Conservation (phyloP, 2,797 vertebrate genomes). For the Clarias platycephalus region DNA sequence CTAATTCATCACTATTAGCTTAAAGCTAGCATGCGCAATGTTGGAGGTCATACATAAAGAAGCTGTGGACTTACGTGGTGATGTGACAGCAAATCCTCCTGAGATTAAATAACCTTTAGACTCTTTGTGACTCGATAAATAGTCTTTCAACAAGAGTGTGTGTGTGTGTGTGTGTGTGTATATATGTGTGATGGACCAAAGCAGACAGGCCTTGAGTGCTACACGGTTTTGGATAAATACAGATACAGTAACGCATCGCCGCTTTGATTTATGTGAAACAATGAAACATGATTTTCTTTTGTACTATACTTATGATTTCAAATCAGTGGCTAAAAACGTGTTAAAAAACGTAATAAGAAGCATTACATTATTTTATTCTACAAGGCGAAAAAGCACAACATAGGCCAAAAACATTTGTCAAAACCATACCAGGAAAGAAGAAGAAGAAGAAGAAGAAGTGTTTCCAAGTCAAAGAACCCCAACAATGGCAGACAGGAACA, state of each 20-base stretch:
- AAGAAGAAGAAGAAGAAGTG: background rate
- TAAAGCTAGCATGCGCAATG: constrained; percentile 25
- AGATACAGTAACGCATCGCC: background rate
- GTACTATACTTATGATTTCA: background rate
- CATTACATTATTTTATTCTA: background rate
- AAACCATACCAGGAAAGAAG: background rate
- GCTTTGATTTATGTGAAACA: constrained; percentile 5
- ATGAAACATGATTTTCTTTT: background rate
- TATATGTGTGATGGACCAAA: background rate
- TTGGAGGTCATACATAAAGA: constrained; percentile 32
- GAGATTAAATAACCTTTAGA: constrained; percentile 39
- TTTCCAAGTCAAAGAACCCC: constrained; percentile 9
- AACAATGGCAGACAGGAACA: constrained; percentile 18
- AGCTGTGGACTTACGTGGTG: constrained; percentile 25
- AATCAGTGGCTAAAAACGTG: background rate
- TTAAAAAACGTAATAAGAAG: background rate
- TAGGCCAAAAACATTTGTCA: background rate
- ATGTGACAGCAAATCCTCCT: constrained; percentile 29
- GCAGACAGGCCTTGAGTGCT: background rate
- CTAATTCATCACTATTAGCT: constrained; percentile 47
- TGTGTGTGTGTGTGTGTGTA: no score
- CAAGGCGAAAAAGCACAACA: background rate
- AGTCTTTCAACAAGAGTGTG: constrained; percentile 32
- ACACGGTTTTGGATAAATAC: constrained; percentile 16
- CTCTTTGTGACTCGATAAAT: constrained; percentile 49